phyloP scores from a whole-genome alignment of 2,888 invertebrate genomes.

The Saturnia pavonia region DNA sequence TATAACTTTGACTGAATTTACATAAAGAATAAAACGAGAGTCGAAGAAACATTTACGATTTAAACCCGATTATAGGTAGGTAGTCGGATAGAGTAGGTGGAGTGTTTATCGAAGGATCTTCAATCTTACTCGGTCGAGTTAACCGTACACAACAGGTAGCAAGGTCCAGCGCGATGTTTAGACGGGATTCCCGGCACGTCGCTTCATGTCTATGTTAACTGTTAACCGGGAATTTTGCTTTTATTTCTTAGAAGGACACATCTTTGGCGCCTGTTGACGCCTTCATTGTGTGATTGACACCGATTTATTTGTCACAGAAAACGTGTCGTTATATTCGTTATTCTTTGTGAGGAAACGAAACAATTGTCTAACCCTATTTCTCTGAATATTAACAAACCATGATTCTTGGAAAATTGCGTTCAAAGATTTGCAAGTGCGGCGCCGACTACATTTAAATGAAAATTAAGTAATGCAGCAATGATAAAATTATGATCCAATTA shows the following conservation, averaged over 20 bases:
- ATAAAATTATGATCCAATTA: too few relatives aligned
- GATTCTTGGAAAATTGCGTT: too few relatives aligned
- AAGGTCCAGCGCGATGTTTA: slow-evolving; percentile 39
- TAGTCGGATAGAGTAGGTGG: slow-evolving; percentile 33
- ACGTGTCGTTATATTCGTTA: not conserved
- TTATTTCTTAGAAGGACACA: slow-evolving; percentile 31
- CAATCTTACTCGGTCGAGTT: slow-evolving; percentile 43
- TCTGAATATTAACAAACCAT: too few relatives aligned
- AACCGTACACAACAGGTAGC: slow-evolving; percentile 38
- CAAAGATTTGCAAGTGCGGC: too few relatives aligned
- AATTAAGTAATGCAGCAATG: too few relatives aligned
- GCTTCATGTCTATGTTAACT: slow-evolving; percentile 26
- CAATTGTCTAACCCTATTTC: not conserved
- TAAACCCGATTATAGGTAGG: slow-evolving; percentile 37
- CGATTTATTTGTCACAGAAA: slow-evolving; percentile 33
- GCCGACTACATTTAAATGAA: too few relatives aligned
- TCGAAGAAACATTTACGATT: slow-evolving; percentile 30
- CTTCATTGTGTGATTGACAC: slow-evolving; percentile 38
- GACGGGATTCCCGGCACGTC: slow-evolving; percentile 52
- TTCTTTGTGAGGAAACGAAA: not conserved
- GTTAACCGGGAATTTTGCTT: slow-evolving; percentile 50
- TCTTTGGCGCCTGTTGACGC: slow-evolving; percentile 23
- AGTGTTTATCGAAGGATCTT: slow-evolving; percentile 37
- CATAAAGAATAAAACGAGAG: slow-evolving; percentile 9
- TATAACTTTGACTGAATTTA: too few relatives aligned